A percentile compares a stretch with the other conserved stretches of the same genome.
These are phyloP conservation scores for Zoanthus sociatus DNA, from an alignment of 92 coral and sea anemone genomes.

Conservation along the genomic window DNA sequence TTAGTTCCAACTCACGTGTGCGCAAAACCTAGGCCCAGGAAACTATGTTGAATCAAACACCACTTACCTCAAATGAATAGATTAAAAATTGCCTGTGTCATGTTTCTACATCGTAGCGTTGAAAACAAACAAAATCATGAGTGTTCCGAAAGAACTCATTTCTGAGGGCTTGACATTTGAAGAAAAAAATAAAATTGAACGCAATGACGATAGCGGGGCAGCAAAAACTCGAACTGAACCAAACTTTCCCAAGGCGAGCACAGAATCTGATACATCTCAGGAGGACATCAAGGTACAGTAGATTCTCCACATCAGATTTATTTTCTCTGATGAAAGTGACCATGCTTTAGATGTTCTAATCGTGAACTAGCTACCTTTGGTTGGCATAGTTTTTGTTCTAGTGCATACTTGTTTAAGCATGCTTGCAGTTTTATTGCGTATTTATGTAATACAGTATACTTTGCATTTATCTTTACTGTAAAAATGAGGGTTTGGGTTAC, in stretches of 20 bases:
- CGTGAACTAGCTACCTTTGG: too few species aligned
- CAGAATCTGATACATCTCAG: background rate
- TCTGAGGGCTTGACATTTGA: background rate
- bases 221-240: background rate
- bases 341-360: too few species aligned
- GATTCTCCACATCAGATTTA: too few species aligned
- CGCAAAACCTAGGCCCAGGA: background rate
- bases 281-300: background rate
- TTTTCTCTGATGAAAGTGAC: too few species aligned
- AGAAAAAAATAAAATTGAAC: background rate
- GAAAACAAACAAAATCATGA: background rate
- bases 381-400: too few species aligned
- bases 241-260: background rate
- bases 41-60: background rate
- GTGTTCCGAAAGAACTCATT: background rate
- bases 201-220: background rate
- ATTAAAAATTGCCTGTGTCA: background rate
- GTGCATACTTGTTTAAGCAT: too few species aligned
- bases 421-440: too few species aligned
- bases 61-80: background rate
- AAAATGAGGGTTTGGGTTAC: too few species aligned
- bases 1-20: background rate
- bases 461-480: too few species aligned
- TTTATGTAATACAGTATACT: too few species aligned
- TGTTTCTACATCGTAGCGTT: background rate